These are phyloP conservation scores for Zaprionus nigranus DNA, from an alignment of 1,140 invertebrate species.

Conservation along the genomic window DNA sequence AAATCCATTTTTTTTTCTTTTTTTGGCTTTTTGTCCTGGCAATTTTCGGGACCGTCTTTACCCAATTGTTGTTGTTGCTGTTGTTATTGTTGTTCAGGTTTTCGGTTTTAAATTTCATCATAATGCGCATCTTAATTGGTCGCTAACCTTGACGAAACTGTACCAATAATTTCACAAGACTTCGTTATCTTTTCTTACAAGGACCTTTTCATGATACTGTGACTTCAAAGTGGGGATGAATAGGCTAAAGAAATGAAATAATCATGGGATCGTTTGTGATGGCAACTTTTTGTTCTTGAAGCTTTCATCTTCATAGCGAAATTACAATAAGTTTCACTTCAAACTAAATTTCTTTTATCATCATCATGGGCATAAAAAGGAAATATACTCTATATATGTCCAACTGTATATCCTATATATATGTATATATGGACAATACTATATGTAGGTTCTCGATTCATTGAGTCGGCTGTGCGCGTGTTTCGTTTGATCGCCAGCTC, in stretches of 20 bases:
- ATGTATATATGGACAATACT: constrained; percentile 3
- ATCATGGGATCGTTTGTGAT: background rate
- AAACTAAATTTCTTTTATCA: background rate
- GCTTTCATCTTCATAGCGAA: background rate
- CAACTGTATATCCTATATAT: background rate
- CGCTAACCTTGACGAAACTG: constrained; percentile 34
- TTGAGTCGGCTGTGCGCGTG: constrained; percentile 12
- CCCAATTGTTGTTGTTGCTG: background rate
- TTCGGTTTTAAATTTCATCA: constrained; percentile 69
- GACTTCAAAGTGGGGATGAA: background rate
- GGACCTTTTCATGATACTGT: background rate
- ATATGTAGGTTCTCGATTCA: background rate
- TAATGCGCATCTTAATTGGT: constrained; percentile 59
- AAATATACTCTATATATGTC: too few species aligned
- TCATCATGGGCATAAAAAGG: background rate
- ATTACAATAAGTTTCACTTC: background rate
- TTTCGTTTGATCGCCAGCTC: constrained; percentile 36
- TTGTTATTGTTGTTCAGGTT: constrained; percentile 22
- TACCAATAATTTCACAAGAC: constrained; percentile 25
- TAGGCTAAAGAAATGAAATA: too few species aligned
- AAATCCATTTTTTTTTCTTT: constrained; percentile 44
- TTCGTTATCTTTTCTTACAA: background rate
- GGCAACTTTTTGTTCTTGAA: background rate
- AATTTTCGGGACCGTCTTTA: constrained; percentile 34
- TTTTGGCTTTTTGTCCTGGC: constrained; percentile 49